A percentile compares a stretch with the other conserved stretches of the same genome.
Conservation (phyloP, 2,888 invertebrate species). For the Oscheius myriophilus region DNA sequence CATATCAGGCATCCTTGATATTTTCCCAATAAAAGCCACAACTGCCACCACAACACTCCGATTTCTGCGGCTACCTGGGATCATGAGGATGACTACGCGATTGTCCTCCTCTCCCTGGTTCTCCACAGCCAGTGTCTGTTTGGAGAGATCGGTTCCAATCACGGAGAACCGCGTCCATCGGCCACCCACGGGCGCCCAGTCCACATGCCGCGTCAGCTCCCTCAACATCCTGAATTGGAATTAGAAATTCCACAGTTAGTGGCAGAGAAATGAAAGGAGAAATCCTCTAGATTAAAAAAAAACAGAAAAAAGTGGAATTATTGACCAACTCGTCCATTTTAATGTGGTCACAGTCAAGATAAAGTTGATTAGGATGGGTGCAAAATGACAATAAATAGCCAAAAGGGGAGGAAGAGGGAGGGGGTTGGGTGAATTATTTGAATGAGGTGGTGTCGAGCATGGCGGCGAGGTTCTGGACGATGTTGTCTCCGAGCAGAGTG, state of each 20-base stretch:
- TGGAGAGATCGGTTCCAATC: slow-evolving; percentile 51
- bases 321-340: too few relatives aligned
- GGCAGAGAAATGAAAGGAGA: slow-evolving; percentile 8
- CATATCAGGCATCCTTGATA: too few relatives aligned
- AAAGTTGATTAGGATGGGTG: too few relatives aligned
- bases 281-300: slow-evolving; percentile 8
- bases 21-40: too few relatives aligned
- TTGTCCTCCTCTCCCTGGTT: slow-evolving; percentile 41
- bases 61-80: slow-evolving; percentile 42
- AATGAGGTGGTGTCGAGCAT: slow-evolving; percentile 67
- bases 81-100: slow-evolving; percentile 54
- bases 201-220: slow-evolving; percentile 48
- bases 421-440: slow-evolving; percentile 43
- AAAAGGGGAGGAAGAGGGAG: not conserved
- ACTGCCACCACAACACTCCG: not conserved
- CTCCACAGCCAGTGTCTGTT: slow-evolving; percentile 39
- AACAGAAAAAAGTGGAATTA: not conserved
- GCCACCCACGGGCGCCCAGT: slow-evolving; percentile 57
- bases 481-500: slow-evolving; percentile 67
- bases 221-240: slow-evolving; percentile 27
- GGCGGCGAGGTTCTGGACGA: slow-evolving; percentile 66
- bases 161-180: slow-evolving; percentile 62
- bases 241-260: slow-evolving; percentile 1
- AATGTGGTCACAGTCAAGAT: too few relatives aligned
- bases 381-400: slow-evolving; percentile 14